These are phyloP conservation scores for Embiotoca jacksoni DNA, from an alignment of 2,113 vertebrate genomes.

Conservation along the genomic window DNA sequence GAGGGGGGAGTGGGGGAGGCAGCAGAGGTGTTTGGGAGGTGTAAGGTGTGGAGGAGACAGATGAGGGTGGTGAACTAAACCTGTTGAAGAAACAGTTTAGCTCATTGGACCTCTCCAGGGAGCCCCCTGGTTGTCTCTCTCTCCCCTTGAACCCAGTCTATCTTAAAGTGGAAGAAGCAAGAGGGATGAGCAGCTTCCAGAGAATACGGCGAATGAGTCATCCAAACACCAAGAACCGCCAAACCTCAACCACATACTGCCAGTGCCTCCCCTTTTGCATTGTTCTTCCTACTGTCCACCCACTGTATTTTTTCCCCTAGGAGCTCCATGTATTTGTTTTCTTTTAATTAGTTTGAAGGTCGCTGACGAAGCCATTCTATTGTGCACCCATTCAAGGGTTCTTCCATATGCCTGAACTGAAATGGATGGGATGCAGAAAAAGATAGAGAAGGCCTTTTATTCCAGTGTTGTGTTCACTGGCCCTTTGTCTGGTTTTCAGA, in stretches of 20 bases:
- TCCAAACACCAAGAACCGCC: conserved; percentile 43
- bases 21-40: no score
- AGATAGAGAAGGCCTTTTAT: conserved; percentile 33
- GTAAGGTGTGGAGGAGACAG: no score
- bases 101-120: no score
- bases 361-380: conserved; percentile 49
- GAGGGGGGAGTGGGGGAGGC: no score
- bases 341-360: conserved; percentile 64
- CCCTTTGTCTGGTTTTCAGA: conserved; percentile 45
- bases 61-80: no score
- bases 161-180: not conserved
- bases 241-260: conserved; percentile 47
- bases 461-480: conserved; percentile 25
- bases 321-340: conserved; percentile 36
- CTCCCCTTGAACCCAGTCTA: no score
- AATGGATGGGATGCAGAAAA: conserved; percentile 31
- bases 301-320: conserved; percentile 3
- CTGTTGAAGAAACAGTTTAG: no score
- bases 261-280: conserved; percentile 15
- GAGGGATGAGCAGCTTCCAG: conserved; percentile 36
- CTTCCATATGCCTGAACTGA: conserved; percentile 27
- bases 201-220: conserved; percentile 50
- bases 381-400: conserved; percentile 50
- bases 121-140: no score
- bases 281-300: conserved; percentile 44